Base-by-base conservation (phyloP, 2,888 invertebrate species). In the Amaurobius ferox region DNA sequence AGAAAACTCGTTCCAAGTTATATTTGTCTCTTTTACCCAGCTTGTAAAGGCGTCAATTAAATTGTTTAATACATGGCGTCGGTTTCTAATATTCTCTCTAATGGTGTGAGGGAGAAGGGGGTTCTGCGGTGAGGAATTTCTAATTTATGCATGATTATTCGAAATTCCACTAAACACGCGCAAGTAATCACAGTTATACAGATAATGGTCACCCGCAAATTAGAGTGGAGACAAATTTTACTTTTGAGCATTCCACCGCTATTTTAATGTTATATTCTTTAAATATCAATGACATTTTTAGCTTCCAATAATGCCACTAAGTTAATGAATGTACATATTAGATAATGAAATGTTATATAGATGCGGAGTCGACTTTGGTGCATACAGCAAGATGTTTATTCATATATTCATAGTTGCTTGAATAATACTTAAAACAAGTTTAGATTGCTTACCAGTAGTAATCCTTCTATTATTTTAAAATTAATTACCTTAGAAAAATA, bases 141-240 rank as follows among this genome's bases (percentile, higher is more conserved):
- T 83, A 83, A 83, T 71, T 83, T 55, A 71, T 39, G 81, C 80
- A 74, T 66, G 55, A 79, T 68, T 64, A 62, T 68, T 67, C 81
- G 13, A 28, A 74, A 83, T 83, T 85, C 83, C 83, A 44, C 32
- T 64, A 64, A 62, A 28, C 44, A 39, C 76, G 62, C 62, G 44
- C 16, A 77, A 55, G 29, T 44, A 40, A 70, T 79, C 40, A 66
- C 66, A 32, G 66, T 35, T 35, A 66, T 66, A 35, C 23, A 66
- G 29, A 23, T 55, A 55, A 55, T 66, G 66, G 32, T 30, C 32
- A 32, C 32, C 66, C 32, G 66, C 66, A 66, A 66, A 66, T 66
- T 66, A 29, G 32, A 66, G 35, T 66, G n/a, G 55, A 55, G 55
- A 55, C 55, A 55, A 11, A 55, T 55, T 55, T 55, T 55, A 6